Evolutionary conservation across 2,888 invertebrate species (phyloP).

Genomic region (Heliconius ethilla): DNA sequence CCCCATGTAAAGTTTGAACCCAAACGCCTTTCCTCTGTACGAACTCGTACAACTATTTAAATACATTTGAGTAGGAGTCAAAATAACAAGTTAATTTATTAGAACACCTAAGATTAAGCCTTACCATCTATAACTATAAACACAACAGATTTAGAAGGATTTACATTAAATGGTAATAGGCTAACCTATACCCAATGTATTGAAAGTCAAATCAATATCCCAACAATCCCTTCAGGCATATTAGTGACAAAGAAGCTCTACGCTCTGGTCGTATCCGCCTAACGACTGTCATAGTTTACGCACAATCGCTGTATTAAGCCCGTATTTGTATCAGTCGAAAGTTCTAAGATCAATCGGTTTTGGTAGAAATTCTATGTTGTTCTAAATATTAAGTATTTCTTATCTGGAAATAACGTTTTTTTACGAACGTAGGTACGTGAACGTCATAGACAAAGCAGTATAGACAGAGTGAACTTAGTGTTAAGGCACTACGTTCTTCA

Average conservation of each 20-base stretch:
- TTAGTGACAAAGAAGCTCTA: constrained; percentile 73
- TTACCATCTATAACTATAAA: not conserved
- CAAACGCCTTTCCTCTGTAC: no score
- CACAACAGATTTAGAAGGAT: not conserved
- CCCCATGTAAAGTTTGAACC: no score
- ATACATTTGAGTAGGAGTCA: not conserved
- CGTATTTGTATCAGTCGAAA: constrained; percentile 38
- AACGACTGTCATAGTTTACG: constrained; percentile 75
- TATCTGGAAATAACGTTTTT: not conserved
- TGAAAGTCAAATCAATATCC: constrained; percentile 37
- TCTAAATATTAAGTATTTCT: not conserved
- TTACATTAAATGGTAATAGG: constrained; percentile 5
- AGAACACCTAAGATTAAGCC: not conserved
- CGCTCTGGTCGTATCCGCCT: constrained; percentile 62
- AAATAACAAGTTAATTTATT: not conserved
- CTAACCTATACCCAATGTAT: constrained; percentile 15
- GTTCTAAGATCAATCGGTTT: constrained; percentile 5
- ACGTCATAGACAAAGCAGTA: no score
- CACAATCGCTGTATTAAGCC: constrained; percentile 50
- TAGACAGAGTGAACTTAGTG: no score
- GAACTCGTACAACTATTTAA: not conserved
- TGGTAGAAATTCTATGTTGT: not conserved
- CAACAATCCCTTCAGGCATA: constrained; percentile 64
- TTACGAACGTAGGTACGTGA: no score
- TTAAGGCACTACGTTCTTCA: no score